These are phyloP conservation scores for Alexandromys fortis DNA, from an alignment of 2,113 vertebrate genomes.

Conservation along the genomic window DNA sequence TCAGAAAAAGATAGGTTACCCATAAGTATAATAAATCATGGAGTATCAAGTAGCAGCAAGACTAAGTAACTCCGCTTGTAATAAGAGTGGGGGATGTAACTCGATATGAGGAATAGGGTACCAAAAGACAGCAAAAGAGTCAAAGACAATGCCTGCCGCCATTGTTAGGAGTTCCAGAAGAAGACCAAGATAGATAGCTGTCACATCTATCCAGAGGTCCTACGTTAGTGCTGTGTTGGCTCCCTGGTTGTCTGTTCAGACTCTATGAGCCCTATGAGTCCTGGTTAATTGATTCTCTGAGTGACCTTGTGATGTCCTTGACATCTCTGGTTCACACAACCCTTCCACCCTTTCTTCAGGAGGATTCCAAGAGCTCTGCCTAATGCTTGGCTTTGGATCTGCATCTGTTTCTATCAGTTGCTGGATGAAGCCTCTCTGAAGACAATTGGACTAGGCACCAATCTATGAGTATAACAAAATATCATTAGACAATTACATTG, in stretches of 20 bases:
- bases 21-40: neutral
- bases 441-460: neutral
- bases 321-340: neutral
- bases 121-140: neutral
- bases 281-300: neutral
- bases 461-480: neutral
- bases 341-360: neutral
- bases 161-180: neutral
- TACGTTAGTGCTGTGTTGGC: neutral
- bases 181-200: neutral
- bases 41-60: neutral
- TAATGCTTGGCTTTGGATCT: neutral
- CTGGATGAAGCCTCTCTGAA: neutral
- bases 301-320: neutral
- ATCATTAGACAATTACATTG: neutral
- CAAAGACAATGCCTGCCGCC: rapidly evolving
- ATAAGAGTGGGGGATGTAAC: neutral
- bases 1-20: neutral
- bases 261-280: neutral
- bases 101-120: neutral
- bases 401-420: neutral
- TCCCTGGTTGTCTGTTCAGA: neutral
- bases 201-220: neutral
- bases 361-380: neutral
- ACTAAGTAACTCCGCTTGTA: neutral